Evolutionary conservation across 2,797 vertebrate species (phyloP).

Genomic region (Sparidentex hasta): DNA sequence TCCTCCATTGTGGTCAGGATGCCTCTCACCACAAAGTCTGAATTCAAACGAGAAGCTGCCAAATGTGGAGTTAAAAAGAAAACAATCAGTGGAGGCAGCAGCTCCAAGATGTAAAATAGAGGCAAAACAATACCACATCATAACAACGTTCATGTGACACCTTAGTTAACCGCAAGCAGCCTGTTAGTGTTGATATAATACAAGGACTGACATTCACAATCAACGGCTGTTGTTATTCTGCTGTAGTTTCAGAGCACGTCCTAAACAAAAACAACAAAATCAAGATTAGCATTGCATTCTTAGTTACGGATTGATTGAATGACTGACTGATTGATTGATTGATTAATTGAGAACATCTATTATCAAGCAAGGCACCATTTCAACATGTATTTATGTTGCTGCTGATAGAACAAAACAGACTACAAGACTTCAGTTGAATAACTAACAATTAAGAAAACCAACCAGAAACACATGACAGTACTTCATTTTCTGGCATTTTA

Average conservation of each 20-base stretch:
- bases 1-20: constrained; percentile 71
- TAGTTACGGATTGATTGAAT: background rate
- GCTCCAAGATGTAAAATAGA: constrained; percentile 52
- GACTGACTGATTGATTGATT: background rate
- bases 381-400: constrained; percentile 38
- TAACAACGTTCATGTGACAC: constrained; percentile 25
- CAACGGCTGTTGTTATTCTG: background rate
- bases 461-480: constrained; percentile 52
- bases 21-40: constrained; percentile 54
- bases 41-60: constrained; percentile 58
- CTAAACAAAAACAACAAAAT: background rate
- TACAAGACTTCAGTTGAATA: constrained; percentile 30
- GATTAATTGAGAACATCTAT: too few species aligned
- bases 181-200: constrained; percentile 23
- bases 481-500: constrained; percentile 46
- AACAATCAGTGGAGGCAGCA: constrained; percentile 55
- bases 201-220: constrained; percentile 4
- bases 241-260: background rate
- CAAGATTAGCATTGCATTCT: background rate
- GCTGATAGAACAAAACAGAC: constrained; percentile 44
- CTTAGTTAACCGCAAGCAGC: constrained; percentile 28
- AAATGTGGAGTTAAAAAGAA: constrained; percentile 54
- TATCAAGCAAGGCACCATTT: constrained; percentile 4
- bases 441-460: constrained; percentile 49
- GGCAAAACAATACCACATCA: constrained; percentile 41